Conservation (phyloP, 2,888 invertebrate genomes). For the Lysandra bellargus region DNA sequence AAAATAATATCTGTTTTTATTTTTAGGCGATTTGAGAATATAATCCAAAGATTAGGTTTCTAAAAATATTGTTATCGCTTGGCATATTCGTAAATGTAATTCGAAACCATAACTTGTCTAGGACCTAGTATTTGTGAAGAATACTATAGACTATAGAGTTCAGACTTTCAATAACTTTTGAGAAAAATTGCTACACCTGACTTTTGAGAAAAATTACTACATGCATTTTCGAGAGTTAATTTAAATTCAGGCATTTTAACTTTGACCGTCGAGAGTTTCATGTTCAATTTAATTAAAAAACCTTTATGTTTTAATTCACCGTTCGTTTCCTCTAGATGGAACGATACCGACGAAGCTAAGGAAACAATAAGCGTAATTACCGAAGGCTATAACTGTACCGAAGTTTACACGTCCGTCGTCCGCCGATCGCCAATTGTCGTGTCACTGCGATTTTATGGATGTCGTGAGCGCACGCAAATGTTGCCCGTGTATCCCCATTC, state of each 20-base stretch:
- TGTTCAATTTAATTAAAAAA: not conserved
- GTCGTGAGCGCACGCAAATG: slow-evolving; percentile 56
- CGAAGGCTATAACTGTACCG: slow-evolving; percentile 30
- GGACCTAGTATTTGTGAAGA: too few species aligned
- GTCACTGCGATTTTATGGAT: slow-evolving; percentile 57
- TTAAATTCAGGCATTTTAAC: not conserved
- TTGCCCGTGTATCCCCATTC: slow-evolving; percentile 37
- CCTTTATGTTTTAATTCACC: slow-evolving; percentile 1
- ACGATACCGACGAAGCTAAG: slow-evolving; percentile 14
- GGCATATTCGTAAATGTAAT: too few species aligned
- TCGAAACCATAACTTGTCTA: too few species aligned
- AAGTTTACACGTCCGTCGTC: slow-evolving; percentile 45
- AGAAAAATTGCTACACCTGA: not conserved
- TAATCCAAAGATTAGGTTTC: too few species aligned
- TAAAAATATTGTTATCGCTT: too few species aligned
- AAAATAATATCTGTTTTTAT: too few species aligned
- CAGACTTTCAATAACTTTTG: too few species aligned
- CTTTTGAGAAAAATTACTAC: not conserved
- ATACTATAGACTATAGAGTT: too few species aligned
- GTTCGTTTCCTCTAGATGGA: slow-evolving; percentile 4
- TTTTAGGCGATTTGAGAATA: too few species aligned
- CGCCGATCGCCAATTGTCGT: slow-evolving; percentile 55
- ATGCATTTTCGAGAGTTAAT: not conserved
- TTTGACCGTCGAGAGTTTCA: not conserved
- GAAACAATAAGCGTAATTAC: slow-evolving; percentile 31